Base-by-base conservation (phyloP, 1,140 invertebrate species). In the Hestina assimilis region DNA sequence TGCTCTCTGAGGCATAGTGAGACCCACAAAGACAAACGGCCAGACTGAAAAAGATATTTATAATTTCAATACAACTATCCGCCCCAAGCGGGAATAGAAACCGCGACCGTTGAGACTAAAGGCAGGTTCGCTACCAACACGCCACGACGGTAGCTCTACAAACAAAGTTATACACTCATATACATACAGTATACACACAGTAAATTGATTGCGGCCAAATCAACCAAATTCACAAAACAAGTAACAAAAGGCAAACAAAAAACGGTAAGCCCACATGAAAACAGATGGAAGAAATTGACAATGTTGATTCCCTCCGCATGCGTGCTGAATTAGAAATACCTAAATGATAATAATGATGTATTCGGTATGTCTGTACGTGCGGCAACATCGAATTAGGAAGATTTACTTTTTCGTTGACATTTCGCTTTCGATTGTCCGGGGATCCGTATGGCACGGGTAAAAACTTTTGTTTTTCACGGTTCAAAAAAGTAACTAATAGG, bases 271-370 rank as follows among this genome's bases (percentile, higher is more conserved):
- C 54, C 61, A 52, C 55, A 63, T 59, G 47, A 38, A 46, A 50
- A 64, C 66, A 75, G 73, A 71, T 66, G 71, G 61, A 69, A 72
- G 53, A 65, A 70, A 72, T 69, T 64, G 74, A 72, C 68, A 75
- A 72, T 61, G 75, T 67, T 69, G 73, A 77, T 73, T 81, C 59
- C 52, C 48, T 48, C 46, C 53, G 61, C 48, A 68, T 66, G 64
- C 52, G 73, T 62, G 59, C 38, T 38, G 74, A 79, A 80, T 76
- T 64, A 60, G 47, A 66, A 77, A 65, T 67, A 65, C 66, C 53
- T 38, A 38, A 65, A 73, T 72, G 60, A 72, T 74, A 72, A 75
- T 79, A 80, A 83, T 81, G 75, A 83, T 74, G 75, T 79, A 81
- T 83, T 79, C 68, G 76, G 50, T 35, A 40, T 46, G 70, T 43